phyloP scores from a whole-genome alignment of 2,888 invertebrate species.

The Buathra laborator region DNA sequence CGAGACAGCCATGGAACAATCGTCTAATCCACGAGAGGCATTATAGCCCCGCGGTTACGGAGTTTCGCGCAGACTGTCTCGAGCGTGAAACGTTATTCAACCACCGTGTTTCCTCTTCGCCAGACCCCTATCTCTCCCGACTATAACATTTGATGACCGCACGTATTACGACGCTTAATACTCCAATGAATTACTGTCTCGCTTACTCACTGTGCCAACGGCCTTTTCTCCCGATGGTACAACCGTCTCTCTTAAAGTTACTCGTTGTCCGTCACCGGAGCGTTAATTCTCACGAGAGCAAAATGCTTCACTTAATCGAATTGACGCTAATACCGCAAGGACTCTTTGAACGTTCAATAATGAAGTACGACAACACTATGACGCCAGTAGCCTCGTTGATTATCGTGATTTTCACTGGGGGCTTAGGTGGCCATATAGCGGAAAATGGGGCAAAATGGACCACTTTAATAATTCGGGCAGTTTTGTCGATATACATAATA shows the following conservation, averaged over 20 bases:
- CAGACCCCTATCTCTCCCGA: conserved; percentile 20
- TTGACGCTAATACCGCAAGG: neutral
- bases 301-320: neutral
- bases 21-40: conserved; percentile 43
- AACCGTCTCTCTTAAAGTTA: neutral
- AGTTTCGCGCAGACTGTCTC: conserved; percentile 27
- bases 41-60: conserved; percentile 16
- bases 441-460: too few species aligned
- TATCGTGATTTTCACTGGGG: too few species aligned
- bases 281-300: conserved; percentile 3
- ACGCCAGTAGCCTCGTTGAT: too few species aligned
- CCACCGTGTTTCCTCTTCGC: conserved; percentile 16
- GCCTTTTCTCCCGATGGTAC: conserved; percentile 19
- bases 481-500: too few species aligned
- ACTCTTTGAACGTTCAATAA: neutral
- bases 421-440: too few species aligned
- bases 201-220: neutral
- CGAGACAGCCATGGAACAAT: conserved; percentile 18
- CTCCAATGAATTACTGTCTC: conserved; percentile 49
- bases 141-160: conserved; percentile 48
- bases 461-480: too few species aligned
- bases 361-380: neutral
- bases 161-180: conserved; percentile 44
- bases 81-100: conserved; percentile 40
- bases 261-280: neutral